phyloP scores from a whole-genome alignment of 2,888 invertebrate genomes.

The Tricholauxania praeusta region DNA sequence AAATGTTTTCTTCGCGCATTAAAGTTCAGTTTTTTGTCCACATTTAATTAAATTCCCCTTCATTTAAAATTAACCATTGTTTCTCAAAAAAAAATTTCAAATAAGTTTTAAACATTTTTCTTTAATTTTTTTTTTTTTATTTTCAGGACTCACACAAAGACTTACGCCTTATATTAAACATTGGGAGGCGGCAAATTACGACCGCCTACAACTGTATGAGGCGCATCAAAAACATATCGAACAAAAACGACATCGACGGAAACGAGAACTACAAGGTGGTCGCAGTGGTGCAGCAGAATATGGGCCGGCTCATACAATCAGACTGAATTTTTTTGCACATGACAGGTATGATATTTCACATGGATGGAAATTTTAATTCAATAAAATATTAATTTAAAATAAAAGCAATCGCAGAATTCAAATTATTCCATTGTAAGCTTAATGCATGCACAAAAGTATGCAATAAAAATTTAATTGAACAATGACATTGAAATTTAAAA shows the following conservation, averaged over 20 bases:
- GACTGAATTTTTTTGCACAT: conserved; percentile 67
- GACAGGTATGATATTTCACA: conserved; percentile 61
- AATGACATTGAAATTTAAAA: not conserved
- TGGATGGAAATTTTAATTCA: conserved; percentile 6
- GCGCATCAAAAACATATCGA: conserved; percentile 67
- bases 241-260: conserved; percentile 64
- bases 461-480: not conserved
- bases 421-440: not conserved
- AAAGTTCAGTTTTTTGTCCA: not conserved
- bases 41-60: not conserved
- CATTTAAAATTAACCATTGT: not conserved
- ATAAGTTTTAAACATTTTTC: not conserved
- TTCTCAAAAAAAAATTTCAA: too few species aligned
- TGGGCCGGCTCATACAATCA: conserved; percentile 65
- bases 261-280: conserved; percentile 60
- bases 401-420: conserved; percentile 12
- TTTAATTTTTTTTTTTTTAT: conserved; percentile 37
- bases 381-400: conserved; percentile 14
- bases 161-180: conserved; percentile 83
- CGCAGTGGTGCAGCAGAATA: conserved; percentile 56
- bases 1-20: too few species aligned
- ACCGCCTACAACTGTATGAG: conserved; percentile 68
- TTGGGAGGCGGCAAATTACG: conserved; percentile 84
- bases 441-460: conserved; percentile 16
- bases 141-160: conserved; percentile 71